Percentiles rank a stretch among this genome's conserved stretches.
Evolutionary conservation across 92 coral and sea anemone species (phyloP).

Genomic region (Pocillopora meandrina): DNA sequence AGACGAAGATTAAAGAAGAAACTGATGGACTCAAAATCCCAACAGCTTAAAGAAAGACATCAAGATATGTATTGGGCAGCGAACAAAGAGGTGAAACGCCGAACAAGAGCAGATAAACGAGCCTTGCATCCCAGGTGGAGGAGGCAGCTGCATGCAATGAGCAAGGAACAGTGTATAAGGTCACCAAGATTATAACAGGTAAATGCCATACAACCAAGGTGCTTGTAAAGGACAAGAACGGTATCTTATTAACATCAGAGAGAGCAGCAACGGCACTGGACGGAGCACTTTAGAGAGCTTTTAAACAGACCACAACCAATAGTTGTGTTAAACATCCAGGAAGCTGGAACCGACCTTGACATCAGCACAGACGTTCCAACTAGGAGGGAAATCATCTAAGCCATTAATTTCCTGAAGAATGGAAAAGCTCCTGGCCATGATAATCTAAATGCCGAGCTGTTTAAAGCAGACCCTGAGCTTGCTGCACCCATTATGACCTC

Average conservation of each 20-base stretch:
- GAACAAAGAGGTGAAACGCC: constrained; percentile 11
- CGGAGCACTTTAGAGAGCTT: constrained; percentile 28
- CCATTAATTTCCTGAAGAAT: not conserved
- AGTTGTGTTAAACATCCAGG: not conserved
- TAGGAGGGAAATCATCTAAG: constrained; percentile 3
- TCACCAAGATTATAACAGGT: constrained; percentile 9
- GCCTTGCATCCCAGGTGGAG: constrained; percentile 15
- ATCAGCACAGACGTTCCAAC: not conserved
- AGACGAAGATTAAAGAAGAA: constrained; percentile 18
- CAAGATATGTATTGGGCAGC: constrained; percentile 1
- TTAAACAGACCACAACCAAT: constrained; percentile 13
- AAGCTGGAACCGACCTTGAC: constrained; percentile 7
- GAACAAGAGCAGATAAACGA: constrained; percentile 16
- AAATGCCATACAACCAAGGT: constrained; percentile 10
- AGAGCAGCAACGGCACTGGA: too few species aligned
- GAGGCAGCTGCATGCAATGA: not conserved
- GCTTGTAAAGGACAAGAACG: constrained; percentile 33
- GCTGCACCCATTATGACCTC: constrained; percentile 8
- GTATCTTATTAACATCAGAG: not conserved
- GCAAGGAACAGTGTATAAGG: constrained; percentile 26
- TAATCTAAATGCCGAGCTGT: not conserved
- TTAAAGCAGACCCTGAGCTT: constrained; percentile 7
- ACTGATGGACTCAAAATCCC: constrained; percentile 13
- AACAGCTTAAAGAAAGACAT: constrained; percentile 4
- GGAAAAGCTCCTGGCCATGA: constrained; percentile 28